These are phyloP conservation scores for Emydocephalus ijimae DNA, from an alignment of 2,113 vertebrate genomes.

Conservation along the genomic window DNA sequence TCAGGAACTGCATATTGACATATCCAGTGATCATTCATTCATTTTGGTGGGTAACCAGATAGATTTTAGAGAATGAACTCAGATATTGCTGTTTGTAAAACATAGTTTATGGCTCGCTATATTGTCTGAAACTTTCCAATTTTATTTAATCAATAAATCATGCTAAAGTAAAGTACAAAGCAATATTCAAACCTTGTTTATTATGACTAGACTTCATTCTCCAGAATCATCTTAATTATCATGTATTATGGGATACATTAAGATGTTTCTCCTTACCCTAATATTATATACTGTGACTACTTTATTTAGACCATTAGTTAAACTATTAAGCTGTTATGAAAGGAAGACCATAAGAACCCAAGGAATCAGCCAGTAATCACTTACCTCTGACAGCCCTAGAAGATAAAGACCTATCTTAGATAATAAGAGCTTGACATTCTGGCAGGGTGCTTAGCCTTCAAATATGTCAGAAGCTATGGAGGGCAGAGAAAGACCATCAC, in stretches of 20 bases:
- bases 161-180: neutral
- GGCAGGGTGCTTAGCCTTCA: neutral
- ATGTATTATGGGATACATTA: neutral
- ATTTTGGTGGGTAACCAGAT: neutral
- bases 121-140: neutral
- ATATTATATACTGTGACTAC: neutral
- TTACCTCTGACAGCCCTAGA: neutral
- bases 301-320: neutral
- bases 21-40: neutral
- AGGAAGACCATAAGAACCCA: neutral
- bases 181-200: neutral
- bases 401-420: neutral
- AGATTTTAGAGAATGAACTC: neutral
- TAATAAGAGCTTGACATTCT: neutral
- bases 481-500: neutral
- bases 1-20: neutral
- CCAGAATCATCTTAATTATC: neutral
- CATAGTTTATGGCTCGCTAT: neutral
- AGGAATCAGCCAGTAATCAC: neutral
- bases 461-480: neutral
- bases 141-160: neutral
- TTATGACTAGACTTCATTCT: neutral
- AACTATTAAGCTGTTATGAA: neutral
- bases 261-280: neutral
- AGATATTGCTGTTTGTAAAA: neutral